phyloP scores from a whole-genome alignment of 2,113 vertebrate genomes.

The mouse (Mus musculus) region GRCm39 chr15:99520001-99520500 shows the following conservation, averaged over 20 bases:
- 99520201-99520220: constrained; percentile 89
- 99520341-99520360: not conserved
- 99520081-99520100: constrained; percentile 83
- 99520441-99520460: not conserved
- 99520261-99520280: not conserved
- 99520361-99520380: not conserved
- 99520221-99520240: constrained; percentile 46
- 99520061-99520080: not conserved
- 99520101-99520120: constrained; percentile 93
- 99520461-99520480: constrained; percentile 38
- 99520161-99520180: constrained; percentile 94
- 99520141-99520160: constrained; percentile 96
- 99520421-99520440: not conserved
- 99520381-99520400: constrained; percentile 12
- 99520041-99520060: not conserved
- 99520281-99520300: not conserved
- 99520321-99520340: constrained; percentile 11
- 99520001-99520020: too few species aligned
- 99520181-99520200: constrained; percentile 96
- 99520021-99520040: too few species aligned
- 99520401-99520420: constrained; percentile 27
- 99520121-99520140: constrained; percentile 95
- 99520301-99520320: not conserved
- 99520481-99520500: constrained; percentile 43
- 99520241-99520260: not conserved